Conservation (phyloP, 2,113 vertebrate genomes). For the Collichthys lucidus region DNA sequence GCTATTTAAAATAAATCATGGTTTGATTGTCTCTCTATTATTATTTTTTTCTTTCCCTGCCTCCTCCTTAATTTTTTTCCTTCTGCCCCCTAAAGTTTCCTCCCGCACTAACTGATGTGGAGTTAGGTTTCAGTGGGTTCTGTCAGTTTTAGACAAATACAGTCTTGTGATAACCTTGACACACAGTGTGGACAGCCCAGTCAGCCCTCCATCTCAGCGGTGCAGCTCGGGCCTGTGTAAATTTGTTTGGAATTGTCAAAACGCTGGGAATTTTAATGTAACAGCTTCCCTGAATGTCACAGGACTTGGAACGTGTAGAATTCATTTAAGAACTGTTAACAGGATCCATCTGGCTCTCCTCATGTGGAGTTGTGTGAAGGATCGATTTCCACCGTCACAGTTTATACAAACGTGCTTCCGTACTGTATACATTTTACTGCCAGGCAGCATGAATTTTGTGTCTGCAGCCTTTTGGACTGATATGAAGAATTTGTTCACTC, state of each 20-base stretch:
- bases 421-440: slow-evolving; percentile 69
- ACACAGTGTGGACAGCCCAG: slow-evolving; percentile 51
- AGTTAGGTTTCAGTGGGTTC: slow-evolving; percentile 54
- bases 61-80: slow-evolving; percentile 4
- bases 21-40: slow-evolving; percentile 18
- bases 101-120: slow-evolving; percentile 40
- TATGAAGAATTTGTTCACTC: slow-evolving; percentile 2
- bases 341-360: slow-evolving; percentile 76
- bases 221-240: slow-evolving; percentile 35
- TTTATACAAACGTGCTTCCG: slow-evolving; percentile 78
- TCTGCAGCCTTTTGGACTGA: slow-evolving; percentile 50
- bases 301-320: slow-evolving; percentile 71
- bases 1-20: slow-evolving; percentile 54
- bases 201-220: slow-evolving; percentile 43
- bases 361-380: slow-evolving; percentile 72
- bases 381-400: slow-evolving; percentile 77
- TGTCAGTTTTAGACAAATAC: slow-evolving; percentile 61
- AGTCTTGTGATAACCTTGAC: slow-evolving; percentile 75
- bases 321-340: slow-evolving; percentile 77
- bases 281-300: slow-evolving; percentile 69
- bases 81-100: slow-evolving; percentile 11
- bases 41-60: background rate
- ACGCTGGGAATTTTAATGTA: slow-evolving; percentile 71
- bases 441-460: slow-evolving; percentile 44
- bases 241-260: slow-evolving; percentile 82